phyloP scores from a whole-genome alignment of 1,140 invertebrate genomes.

The Nephila pilipes region DNA sequence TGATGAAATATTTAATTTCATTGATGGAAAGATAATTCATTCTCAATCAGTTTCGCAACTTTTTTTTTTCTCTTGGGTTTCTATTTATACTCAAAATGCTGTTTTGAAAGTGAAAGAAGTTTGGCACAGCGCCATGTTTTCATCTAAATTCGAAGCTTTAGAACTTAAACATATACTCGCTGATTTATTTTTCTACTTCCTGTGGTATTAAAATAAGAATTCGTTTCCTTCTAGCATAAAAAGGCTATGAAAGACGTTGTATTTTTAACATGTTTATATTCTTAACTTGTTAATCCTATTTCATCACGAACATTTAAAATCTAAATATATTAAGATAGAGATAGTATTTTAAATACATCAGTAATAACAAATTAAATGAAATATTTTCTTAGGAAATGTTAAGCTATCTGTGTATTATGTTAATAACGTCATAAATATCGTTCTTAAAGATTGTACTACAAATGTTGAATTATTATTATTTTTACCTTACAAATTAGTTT shows the following conservation, averaged over 20 bases:
- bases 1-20: slow-evolving; percentile 9
- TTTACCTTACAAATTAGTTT: too few species aligned
- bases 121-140: slow-evolving; percentile 21
- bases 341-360: too few species aligned
- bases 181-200: not conserved
- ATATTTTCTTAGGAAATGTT: too few species aligned
- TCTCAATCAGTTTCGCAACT: slow-evolving; percentile 11
- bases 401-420: too few species aligned
- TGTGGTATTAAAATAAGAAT: not conserved
- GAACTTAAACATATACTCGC: not conserved
- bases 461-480: too few species aligned
- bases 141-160: not conserved
- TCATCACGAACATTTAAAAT: too few species aligned
- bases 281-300: too few species aligned
- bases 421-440: too few species aligned
- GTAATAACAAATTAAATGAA: too few species aligned
- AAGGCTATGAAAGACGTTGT: not conserved
- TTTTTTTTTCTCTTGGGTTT: not conserved
- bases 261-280: too few species aligned
- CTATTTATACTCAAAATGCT: slow-evolving; percentile 37
- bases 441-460: too few species aligned
- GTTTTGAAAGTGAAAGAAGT: not conserved
- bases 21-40: slow-evolving; percentile 46
- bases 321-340: too few species aligned
- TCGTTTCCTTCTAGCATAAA: not conserved